Percentiles rank a stretch among this genome's conserved stretches.
These are phyloP conservation scores for Neofelis nebulosa DNA, from an alignment of 2,113 vertebrate genomes.

Conservation along the genomic window DNA sequence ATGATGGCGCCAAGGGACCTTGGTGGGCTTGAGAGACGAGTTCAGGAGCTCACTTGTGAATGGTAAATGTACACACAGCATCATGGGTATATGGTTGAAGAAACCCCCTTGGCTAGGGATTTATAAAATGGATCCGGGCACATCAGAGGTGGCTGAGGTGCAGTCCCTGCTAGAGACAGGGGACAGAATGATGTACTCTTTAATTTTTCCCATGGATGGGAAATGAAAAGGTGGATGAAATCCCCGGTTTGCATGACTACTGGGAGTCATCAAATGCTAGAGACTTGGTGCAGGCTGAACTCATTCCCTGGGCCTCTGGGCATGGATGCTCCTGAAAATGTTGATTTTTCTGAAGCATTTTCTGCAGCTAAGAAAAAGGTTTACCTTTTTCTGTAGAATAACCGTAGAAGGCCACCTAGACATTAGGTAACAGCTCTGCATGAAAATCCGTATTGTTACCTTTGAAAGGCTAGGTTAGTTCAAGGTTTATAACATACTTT, in stretches of 20 bases:
- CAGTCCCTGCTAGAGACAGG: not conserved
- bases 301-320: not conserved
- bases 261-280: not conserved
- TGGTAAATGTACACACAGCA: not conserved
- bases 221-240: not conserved
- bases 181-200: not conserved
- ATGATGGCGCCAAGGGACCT: not conserved
- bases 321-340: not conserved
- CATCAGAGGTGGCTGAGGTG: not conserved
- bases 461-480: constrained; percentile 20
- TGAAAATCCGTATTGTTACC: not conserved
- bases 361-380: not conserved
- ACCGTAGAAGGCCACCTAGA: not conserved
- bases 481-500: not conserved
- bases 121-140: not conserved
- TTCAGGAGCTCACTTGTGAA: not conserved
- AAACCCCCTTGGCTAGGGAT: not conserved
- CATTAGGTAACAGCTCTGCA: not conserved
- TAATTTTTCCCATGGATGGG: not conserved
- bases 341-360: constrained; percentile 21
- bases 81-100: not conserved
- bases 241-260: not conserved
- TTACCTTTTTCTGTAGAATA: not conserved
- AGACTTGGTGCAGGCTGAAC: not conserved
- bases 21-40: not conserved